Base-by-base conservation (phyloP, 2,888 invertebrate genomes). In the Caenorhabditis sulstoni region DNA sequence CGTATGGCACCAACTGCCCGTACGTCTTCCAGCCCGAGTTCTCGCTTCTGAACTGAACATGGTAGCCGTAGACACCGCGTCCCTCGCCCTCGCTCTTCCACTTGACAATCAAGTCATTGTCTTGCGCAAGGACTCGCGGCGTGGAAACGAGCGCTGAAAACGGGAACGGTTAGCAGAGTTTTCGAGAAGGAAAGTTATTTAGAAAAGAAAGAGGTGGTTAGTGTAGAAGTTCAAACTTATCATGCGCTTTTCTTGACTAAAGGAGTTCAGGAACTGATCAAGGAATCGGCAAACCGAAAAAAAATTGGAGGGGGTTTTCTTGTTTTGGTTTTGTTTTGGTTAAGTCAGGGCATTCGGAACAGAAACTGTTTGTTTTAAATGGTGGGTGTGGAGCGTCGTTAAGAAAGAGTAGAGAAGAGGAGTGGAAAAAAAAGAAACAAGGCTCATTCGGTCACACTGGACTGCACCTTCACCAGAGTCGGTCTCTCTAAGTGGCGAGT, bases 61-160 rank as follows among this genome's bases (percentile, higher is more conserved):
- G 82, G 81, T 90, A 90, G 65, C 89, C 90, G 68, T 83, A 89
- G 47, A 90, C 88, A 22, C 89, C 89, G 41, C 87, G 83, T 47
- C 90, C 90, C 23, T 85, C 86, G 22, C 90, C 90, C 61, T 86
- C 85, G 41, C 87, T 86, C 59, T 79, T 79, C 90, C 90, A 90
- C 20, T 84, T 78, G 16, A 90, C 90, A 35, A 79, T 70, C 18
- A 90, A 70, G 23, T 86, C 86, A 47, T 85, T 85, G 59, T 88
- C 86, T 23, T 82, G 71, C 8, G 83, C 74, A 8, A 84, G 81
- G 14, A 90, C 87, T 41, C 74, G 78, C 23, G 90, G 90, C 14
- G 86, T 82, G 11, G 89, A 87, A 41, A 86, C 82, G 18, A 90
- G 83, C n/a, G 89, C 90, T 90, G 78, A 78, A 87, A 80, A 50